Evolutionary conservation across 2,113 vertebrate genomes (phyloP).

Genomic region (Connochaetes taurinus): DNA sequence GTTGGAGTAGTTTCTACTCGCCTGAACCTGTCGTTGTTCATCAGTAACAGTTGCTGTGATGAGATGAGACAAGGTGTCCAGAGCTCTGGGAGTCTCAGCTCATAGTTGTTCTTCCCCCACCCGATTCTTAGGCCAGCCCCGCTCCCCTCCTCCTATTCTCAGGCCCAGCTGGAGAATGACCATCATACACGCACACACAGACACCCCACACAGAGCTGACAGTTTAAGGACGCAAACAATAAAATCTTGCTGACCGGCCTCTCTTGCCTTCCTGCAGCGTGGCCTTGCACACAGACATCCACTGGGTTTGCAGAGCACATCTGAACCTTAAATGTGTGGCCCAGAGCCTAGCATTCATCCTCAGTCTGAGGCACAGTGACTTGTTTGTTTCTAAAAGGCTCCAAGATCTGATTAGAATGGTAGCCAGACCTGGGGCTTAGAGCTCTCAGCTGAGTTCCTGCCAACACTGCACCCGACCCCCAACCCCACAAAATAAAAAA

Average conservation of each 20-base stretch:
- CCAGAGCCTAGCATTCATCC: background rate
- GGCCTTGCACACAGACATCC: background rate
- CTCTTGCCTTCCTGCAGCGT: fast-evolving
- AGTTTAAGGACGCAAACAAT: background rate
- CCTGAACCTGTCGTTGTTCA: background rate
- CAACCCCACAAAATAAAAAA: background rate
- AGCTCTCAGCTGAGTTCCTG: background rate
- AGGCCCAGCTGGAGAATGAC: background rate
- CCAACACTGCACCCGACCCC: background rate
- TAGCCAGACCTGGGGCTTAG: background rate
- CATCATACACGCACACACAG: background rate
- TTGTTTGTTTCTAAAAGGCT: background rate
- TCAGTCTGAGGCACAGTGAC: background rate
- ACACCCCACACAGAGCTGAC: background rate
- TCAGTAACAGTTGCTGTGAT: background rate
- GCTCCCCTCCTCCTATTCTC: background rate
- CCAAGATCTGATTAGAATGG: background rate
- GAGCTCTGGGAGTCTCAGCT: background rate
- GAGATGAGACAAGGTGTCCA: background rate
- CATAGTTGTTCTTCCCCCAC: background rate
- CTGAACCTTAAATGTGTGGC: background rate
- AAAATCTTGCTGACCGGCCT: background rate
- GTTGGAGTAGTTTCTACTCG: background rate
- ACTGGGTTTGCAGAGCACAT: background rate
- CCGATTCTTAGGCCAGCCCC: background rate